These are phyloP conservation scores for Papilio dardanus DNA, from an alignment of 1,140 invertebrate genomes.

Conservation along the genomic window DNA sequence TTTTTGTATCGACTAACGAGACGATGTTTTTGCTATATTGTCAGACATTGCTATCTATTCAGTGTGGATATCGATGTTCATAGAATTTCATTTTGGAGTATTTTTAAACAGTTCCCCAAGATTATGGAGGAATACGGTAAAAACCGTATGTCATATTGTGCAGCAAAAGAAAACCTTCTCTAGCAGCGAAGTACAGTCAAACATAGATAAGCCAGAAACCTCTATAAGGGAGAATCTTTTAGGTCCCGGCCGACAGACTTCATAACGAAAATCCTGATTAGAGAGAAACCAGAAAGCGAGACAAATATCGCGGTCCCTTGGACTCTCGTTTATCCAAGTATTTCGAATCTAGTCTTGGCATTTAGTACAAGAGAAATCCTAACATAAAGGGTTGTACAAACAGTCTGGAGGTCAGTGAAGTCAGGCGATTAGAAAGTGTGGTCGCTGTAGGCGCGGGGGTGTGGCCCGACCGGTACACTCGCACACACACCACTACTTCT, in stretches of 20 bases:
- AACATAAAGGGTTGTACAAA: neutral
- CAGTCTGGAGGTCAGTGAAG: conserved; percentile 29
- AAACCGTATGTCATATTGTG: neutral
- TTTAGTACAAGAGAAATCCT: neutral
- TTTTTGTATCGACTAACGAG: neutral
- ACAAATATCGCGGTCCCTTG: too few species aligned
- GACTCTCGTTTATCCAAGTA: too few species aligned
- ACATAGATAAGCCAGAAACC: too few species aligned
- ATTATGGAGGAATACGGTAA: neutral
- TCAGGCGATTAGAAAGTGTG: conserved; percentile 32
- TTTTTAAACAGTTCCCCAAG: neutral
- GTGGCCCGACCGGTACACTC: conserved; percentile 26
- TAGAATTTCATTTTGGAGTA: neutral
- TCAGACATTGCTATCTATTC: neutral
- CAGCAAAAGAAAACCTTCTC: neutral
- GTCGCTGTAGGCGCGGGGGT: conserved; percentile 23
- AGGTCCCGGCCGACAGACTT: too few species aligned
- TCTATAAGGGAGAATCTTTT: too few species aligned
- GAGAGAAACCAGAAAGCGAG: too few species aligned
- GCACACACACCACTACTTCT: neutral
- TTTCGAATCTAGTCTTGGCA: neutral
- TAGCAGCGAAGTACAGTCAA: too few species aligned
- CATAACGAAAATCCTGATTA: too few species aligned
- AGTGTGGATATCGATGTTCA: neutral
- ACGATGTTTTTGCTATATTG: neutral